Conservation (phyloP, 2,888 invertebrate species). For the Sussaba pulchella region DNA sequence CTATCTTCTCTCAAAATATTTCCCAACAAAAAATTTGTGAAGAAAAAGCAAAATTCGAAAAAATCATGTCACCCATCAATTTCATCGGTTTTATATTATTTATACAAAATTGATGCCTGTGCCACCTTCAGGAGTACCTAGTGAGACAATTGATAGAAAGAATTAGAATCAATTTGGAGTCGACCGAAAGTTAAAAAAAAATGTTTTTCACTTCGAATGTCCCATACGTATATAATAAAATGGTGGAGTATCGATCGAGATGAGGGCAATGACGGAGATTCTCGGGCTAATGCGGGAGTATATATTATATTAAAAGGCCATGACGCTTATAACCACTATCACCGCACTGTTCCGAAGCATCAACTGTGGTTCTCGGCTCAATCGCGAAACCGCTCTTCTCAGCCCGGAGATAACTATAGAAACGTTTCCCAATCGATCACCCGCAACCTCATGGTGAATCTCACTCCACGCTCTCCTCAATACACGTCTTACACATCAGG, state of each 20-base stretch:
- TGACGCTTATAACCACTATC: neutral
- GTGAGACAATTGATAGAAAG: too few relatives aligned
- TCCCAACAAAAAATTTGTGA: too few relatives aligned
- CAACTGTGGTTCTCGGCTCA: neutral
- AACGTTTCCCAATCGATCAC: constrained; percentile 11
- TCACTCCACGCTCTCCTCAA: constrained; percentile 6
- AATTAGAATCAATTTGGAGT: too few relatives aligned
- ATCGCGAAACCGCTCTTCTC: neutral
- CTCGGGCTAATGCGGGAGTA: neutral
- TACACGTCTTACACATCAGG: neutral
- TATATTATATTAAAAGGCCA: constrained; percentile 8
- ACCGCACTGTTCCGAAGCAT: neutral
- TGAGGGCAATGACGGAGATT: constrained; percentile 10
- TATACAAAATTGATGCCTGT: too few relatives aligned
- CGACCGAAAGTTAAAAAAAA: too few relatives aligned
- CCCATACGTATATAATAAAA: neutral
- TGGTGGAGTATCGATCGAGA: constrained; percentile 8
- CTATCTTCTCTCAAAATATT: too few relatives aligned
- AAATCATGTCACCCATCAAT: too few relatives aligned
- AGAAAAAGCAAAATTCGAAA: too few relatives aligned
- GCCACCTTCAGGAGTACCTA: too few relatives aligned
- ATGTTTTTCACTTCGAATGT: too few relatives aligned
- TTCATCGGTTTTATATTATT: too few relatives aligned
- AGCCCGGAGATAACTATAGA: constrained; percentile 7
- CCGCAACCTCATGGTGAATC: neutral